These are phyloP conservation scores for Luscinia luscinia DNA, from an alignment of 2,797 vertebrate genomes.

Conservation along the genomic window DNA sequence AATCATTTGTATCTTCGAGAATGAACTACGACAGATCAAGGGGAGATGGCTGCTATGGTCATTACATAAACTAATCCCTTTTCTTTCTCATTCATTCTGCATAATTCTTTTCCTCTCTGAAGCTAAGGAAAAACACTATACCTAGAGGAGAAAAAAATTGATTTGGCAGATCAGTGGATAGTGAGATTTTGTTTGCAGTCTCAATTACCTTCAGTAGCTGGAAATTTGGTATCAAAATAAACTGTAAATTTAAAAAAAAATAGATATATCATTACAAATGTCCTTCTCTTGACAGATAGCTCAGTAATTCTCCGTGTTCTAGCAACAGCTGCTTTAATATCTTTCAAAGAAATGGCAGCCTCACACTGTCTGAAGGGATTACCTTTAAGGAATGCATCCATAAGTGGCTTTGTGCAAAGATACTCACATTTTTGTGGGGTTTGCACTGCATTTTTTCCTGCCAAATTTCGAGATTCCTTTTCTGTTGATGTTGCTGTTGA, in stretches of 20 bases:
- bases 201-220: conserved; percentile 42
- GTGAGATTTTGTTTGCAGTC: conserved; percentile 53
- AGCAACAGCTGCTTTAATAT: conserved; percentile 53
- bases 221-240: conserved; percentile 29
- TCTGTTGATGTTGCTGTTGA: background rate
- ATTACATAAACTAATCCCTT: conserved; percentile 32
- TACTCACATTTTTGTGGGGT: background rate
- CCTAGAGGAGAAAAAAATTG: conserved; percentile 22
- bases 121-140: background rate
- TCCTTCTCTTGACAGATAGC: conserved; percentile 12
- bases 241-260: background rate
- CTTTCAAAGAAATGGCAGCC: conserved; percentile 34
- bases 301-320: background rate
- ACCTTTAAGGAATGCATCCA: background rate
- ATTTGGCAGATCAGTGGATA: conserved; percentile 52
- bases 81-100: conserved; percentile 29
- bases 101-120: conserved; percentile 24
- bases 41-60: conserved; percentile 37
- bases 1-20: background rate
- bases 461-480: background rate
- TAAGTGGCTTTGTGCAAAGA: conserved; percentile 29
- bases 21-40: background rate
- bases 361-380: conserved; percentile 34
- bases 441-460: background rate
- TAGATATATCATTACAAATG: background rate